Evolutionary conservation across 2,797 vertebrate species (phyloP).

Genomic region (Sylvia borin): DNA sequence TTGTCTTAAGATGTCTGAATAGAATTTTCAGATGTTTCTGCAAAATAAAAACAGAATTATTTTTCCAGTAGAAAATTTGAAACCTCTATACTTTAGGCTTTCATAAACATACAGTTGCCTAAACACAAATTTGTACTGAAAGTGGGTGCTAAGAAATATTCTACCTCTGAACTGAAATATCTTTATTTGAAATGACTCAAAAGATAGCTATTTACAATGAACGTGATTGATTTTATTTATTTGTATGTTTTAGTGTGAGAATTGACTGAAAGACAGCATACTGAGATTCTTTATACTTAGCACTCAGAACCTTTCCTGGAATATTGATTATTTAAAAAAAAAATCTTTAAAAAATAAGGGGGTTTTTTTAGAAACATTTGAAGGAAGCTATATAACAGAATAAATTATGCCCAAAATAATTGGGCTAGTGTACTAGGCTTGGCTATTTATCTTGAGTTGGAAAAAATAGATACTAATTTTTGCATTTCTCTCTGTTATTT

Average conservation of each 20-base stretch:
- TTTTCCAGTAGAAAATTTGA: neutral
- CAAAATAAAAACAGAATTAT: neutral
- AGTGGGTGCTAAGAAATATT: neutral
- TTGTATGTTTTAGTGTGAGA: neutral
- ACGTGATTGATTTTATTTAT: neutral
- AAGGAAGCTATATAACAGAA: neutral
- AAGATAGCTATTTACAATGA: neutral
- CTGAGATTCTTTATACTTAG: neutral
- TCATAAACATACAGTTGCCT: neutral
- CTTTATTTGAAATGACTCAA: neutral
- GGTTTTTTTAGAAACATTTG: neutral
- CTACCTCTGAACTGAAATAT: neutral
- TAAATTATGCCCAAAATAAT: neutral
- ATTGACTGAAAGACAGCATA: neutral
- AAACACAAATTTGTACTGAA: neutral
- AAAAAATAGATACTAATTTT: neutral
- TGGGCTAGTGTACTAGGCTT: neutral
- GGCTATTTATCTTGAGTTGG: neutral
- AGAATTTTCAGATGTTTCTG: neutral
- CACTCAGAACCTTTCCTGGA: neutral
- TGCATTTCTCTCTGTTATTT: neutral
- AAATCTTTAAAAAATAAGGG: fast-evolving
- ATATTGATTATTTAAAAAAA: too few relatives aligned
- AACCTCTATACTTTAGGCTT: neutral
- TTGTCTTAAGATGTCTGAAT: neutral